A percentile compares a stretch with the other conserved stretches of the same genome.
Conservation (phyloP, 2,888 invertebrate species). For the Rotaria magnacalcarata region DNA sequence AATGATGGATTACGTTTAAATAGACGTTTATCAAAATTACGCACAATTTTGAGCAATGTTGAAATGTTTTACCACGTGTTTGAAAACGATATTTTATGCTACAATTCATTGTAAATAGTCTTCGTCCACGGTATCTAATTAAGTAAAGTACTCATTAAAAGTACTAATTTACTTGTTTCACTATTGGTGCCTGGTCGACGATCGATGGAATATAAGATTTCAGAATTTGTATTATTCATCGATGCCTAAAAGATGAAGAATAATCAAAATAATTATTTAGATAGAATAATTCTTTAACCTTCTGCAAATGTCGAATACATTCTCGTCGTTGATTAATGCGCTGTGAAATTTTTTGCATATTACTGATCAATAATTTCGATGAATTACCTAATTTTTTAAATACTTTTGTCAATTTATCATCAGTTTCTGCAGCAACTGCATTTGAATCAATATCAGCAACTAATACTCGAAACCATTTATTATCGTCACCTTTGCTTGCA, state of each 20-base stretch:
- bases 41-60: background rate
- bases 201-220: background rate
- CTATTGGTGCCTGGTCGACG: background rate
- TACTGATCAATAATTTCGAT: background rate
- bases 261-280: background rate
- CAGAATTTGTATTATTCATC: background rate
- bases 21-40: background rate
- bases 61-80: background rate
- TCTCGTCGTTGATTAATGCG: background rate
- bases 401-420: background rate
- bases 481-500: slow-evolving; percentile 12
- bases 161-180: background rate
- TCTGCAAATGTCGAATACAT: slow-evolving; percentile 1
- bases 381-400: background rate
- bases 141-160: background rate
- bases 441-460: slow-evolving; percentile 27
- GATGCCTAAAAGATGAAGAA: background rate
- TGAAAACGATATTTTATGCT: background rate
- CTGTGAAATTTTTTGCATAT: background rate
- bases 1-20: slow-evolving; percentile 28
- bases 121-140: background rate
- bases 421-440: background rate
- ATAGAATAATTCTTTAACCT: background rate
- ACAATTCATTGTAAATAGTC: background rate
- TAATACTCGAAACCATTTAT: slow-evolving; percentile 13